Conservation (phyloP, 2,797 vertebrate genomes). For the Odontamblyopus rebecca region DNA sequence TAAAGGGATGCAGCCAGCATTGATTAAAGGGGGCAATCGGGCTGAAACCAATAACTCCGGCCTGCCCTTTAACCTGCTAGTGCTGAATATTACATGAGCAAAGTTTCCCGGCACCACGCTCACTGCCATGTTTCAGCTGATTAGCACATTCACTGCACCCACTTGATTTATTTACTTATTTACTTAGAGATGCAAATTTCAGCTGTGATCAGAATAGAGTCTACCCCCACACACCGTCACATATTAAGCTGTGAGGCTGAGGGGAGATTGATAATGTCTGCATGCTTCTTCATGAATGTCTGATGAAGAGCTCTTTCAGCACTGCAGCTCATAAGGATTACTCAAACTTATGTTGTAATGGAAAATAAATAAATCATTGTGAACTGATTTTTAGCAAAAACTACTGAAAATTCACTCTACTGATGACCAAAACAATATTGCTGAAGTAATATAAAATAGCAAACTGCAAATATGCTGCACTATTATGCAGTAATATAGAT, state of each 20-base stretch:
- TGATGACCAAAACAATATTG: conserved; percentile 11
- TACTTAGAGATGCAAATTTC: conserved; percentile 86
- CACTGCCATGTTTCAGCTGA: conserved; percentile 75
- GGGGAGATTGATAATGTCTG: conserved; percentile 81
- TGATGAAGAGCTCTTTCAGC: conserved; percentile 69
- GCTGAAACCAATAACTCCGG: conserved; percentile 85
- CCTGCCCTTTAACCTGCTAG: conserved; percentile 82
- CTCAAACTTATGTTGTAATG: conserved; percentile 32
- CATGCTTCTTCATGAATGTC: conserved; percentile 80
- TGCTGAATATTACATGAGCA: conserved; percentile 87
- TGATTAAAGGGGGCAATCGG: conserved; percentile 85
- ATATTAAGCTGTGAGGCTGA: conserved; percentile 73
- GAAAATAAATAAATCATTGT: conserved; percentile 23
- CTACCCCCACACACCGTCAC: conserved; percentile 64
- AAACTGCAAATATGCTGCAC: too few relatives aligned
- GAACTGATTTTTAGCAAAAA: not conserved
- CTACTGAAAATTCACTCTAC: not conserved
- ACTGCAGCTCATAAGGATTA: conserved; percentile 49
- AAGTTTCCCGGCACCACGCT: conserved; percentile 82
- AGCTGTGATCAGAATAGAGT: conserved; percentile 77
- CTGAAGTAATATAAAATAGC: too few relatives aligned
- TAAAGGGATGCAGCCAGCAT: conserved; percentile 86
- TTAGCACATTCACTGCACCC: conserved; percentile 80
- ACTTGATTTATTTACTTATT: conserved; percentile 88
- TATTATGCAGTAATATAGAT: too few relatives aligned